Conservation (phyloP, 2,797 vertebrate genomes). For the Echeneis naucrates region DNA sequence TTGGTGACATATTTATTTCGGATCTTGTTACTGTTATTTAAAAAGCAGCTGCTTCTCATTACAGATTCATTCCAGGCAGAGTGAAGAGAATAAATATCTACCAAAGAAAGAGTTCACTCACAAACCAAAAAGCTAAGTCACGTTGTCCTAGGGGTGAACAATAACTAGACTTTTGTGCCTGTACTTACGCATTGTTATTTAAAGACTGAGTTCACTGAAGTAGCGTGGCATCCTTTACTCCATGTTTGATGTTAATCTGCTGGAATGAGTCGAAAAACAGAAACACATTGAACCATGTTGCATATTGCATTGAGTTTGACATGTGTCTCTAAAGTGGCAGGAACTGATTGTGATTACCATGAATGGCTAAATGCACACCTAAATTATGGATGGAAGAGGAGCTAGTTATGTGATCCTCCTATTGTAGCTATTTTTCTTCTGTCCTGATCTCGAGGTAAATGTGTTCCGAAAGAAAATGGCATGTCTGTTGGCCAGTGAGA, state of each 20-base stretch:
- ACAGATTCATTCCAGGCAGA: slow-evolving; percentile 6
- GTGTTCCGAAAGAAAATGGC: slow-evolving; percentile 12
- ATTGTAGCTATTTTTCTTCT: slow-evolving; percentile 21
- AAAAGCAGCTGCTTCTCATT: slow-evolving; percentile 24
- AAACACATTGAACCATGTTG: slow-evolving; percentile 53
- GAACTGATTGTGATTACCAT: slow-evolving; percentile 55
- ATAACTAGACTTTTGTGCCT: slow-evolving; percentile 47
- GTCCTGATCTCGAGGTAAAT: slow-evolving; percentile 9
- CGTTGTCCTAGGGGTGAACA: slow-evolving; percentile 45
- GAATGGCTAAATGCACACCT: slow-evolving; percentile 47
- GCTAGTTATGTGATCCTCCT: slow-evolving; percentile 23
- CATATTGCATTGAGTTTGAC: slow-evolving; percentile 61
- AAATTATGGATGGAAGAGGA: slow-evolving; percentile 46
- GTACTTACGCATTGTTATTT: slow-evolving; percentile 35
- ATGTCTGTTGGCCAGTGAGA: slow-evolving; percentile 20
- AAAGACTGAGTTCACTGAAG: slow-evolving; percentile 47
- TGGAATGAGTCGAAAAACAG: slow-evolving; percentile 69
- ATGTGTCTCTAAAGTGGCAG: slow-evolving; percentile 58
- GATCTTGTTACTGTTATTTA: background rate
- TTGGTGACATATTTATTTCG: slow-evolving; percentile 13
- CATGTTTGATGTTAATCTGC: slow-evolving; percentile 78
- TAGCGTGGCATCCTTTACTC: slow-evolving; percentile 40
- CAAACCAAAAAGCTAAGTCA: slow-evolving; percentile 24
- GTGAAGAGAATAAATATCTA: slow-evolving; percentile 5
- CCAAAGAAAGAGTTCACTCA: slow-evolving; percentile 16